These are phyloP conservation scores for Pseudomugil tenellus DNA, from an alignment of 2,797 vertebrate genomes.

Conservation along the genomic window DNA sequence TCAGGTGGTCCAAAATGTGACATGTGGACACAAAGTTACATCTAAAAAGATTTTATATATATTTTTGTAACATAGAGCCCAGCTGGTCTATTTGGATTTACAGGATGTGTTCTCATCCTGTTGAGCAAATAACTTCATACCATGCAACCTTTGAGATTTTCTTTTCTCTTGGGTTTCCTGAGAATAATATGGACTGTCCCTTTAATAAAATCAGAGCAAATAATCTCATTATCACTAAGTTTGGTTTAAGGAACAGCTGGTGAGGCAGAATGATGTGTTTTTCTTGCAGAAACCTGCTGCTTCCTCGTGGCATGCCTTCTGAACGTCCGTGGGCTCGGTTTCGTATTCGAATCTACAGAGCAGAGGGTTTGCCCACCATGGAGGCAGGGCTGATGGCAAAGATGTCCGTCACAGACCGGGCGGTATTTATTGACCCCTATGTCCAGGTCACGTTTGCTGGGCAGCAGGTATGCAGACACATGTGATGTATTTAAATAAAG, in stretches of 20 bases:
- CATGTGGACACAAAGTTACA: neutral
- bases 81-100: too few species aligned
- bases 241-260: neutral
- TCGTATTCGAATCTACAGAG: conserved; percentile 87
- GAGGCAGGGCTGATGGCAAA: conserved; percentile 88
- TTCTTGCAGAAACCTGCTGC: conserved; percentile 87
- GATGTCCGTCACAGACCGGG: conserved; percentile 89
- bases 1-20: neutral
- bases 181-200: neutral
- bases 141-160: neutral
- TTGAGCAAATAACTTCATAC: too few species aligned
- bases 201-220: neutral
- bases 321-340: conserved; percentile 93
- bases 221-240: neutral
- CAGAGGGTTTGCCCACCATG: conserved; percentile 91
- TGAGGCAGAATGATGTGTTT: neutral
- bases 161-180: neutral
- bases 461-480: conserved; percentile 84
- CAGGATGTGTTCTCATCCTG: too few species aligned
- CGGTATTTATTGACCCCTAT: conserved; percentile 90
- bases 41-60: neutral
- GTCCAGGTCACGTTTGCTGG: conserved; percentile 90
- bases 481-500: neutral
- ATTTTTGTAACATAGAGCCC: neutral
- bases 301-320: conserved; percentile 87